Evolutionary conservation across 2,888 invertebrate species (phyloP), one percentile per base, ranked within the genome.

Genomic region (Argyresthia albistria): DNA sequence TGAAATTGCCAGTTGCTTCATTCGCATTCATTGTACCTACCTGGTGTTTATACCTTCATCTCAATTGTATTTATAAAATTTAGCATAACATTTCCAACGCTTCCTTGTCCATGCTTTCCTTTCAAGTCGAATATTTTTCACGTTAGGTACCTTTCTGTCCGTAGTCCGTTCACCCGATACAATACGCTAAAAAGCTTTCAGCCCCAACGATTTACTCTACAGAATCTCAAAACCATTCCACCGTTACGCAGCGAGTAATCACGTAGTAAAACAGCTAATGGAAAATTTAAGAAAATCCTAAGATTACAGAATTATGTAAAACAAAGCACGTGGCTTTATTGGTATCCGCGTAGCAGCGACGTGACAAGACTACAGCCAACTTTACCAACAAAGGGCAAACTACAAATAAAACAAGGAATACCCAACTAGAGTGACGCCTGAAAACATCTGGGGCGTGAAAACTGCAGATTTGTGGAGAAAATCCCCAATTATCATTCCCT

Each of bases 261-360:
- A 15, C 10, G 12, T 16, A 25, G 46, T 46, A 2, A 25, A 25
- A 25, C 6, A 25, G 25, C 25, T n/a, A 46, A 8, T 37, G 46
- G 46, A 39, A 53, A 50, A 35, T 51, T 43, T 43, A 53, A 50
- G 55, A 60, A 59, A 58, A 46, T 47, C 14, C 46, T 51, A 25
- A 45, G 55, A 62, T 59, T 58, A 60, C 55, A 62, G 61, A 62
- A 69, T 67, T 67, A 69, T 67, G 60, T 58, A 57, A 62, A 63
- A 69, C 62, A 67, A 65, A 69, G 64, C 67, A 69, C 70, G 70
- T 67, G 61, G 58, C 62, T 63, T 64, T 67, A 68, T 70, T 66
- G 68, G 69, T 69, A 72, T 69, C 67, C 64, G 61, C 62, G 64
- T 64, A 64, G 59, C 53, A 56, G 43, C 58, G 60, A 75, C 78